Evolutionary conservation across 2,797 vertebrate genomes (phyloP).

Genomic region (Pagetopsis macropterus): DNA sequence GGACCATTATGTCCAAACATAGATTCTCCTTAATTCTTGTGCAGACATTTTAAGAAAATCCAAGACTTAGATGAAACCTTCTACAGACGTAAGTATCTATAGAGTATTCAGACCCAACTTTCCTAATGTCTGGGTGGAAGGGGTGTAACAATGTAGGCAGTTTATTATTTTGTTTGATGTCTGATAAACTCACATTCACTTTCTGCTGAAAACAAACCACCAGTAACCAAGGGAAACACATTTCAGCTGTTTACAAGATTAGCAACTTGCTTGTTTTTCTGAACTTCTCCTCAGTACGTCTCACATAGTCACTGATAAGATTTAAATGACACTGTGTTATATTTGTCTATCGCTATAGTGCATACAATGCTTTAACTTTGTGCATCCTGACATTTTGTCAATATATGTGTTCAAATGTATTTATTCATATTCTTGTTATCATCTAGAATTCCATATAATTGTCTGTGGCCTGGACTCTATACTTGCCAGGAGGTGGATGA

Average conservation of each 20-base stretch:
- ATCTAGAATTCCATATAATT: slow-evolving; percentile 93
- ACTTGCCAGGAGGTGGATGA: slow-evolving; percentile 95
- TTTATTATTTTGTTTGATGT: not conserved
- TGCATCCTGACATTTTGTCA: not conserved
- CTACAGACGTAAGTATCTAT: slow-evolving; percentile 89
- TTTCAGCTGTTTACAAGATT: not conserved
- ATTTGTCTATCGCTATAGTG: not conserved
- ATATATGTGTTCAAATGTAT: slow-evolving; percentile 17
- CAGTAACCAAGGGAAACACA: not conserved
- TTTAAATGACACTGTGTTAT: not conserved
- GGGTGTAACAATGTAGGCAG: not conserved
- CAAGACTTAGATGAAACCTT: slow-evolving; percentile 93
- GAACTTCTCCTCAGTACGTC: not conserved
- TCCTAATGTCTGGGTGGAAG: not conserved
- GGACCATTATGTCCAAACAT: not conserved
- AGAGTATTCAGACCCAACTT: not conserved
- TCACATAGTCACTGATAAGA: not conserved
- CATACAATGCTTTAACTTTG: not conserved
- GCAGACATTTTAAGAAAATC: slow-evolving; percentile 94
- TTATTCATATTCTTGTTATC: slow-evolving; percentile 31
- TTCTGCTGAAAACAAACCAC: not conserved
- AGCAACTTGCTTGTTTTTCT: not conserved
- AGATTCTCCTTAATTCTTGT: slow-evolving; percentile 58
- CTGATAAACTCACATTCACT: not conserved
- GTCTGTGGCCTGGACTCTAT: slow-evolving; percentile 94